Conservation (phyloP, 2,113 vertebrate genomes). For the Ptyas mucosa region DNA sequence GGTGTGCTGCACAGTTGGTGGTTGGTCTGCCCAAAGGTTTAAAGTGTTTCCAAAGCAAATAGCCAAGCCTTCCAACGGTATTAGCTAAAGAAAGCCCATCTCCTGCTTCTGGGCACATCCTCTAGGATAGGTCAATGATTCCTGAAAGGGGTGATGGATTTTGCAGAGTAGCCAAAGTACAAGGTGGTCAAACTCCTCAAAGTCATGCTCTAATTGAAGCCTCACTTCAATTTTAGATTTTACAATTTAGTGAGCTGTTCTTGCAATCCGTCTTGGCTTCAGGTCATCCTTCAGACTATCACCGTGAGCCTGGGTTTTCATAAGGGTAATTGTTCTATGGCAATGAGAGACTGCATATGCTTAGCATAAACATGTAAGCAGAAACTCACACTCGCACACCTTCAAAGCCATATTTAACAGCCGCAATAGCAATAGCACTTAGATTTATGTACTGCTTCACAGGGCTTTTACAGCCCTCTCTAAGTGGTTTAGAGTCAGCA, state of each 20-base stretch:
- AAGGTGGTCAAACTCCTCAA: not conserved
- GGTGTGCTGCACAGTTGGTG: not conserved
- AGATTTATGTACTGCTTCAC: too few relatives aligned
- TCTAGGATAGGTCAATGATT: not conserved
- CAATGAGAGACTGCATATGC: not conserved
- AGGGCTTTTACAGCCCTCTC: too few relatives aligned
- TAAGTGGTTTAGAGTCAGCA: too few relatives aligned
- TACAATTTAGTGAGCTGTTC: not conserved
- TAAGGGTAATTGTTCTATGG: not conserved
- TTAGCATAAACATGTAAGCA: not conserved
- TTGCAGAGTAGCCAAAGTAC: not conserved
- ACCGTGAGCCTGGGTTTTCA: not conserved
- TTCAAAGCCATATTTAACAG: not conserved
- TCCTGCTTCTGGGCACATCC: not conserved
- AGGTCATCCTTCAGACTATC: not conserved
- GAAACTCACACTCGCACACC: not conserved
- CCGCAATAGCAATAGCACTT: not conserved
- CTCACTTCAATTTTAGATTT: not conserved
- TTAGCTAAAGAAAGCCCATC: not conserved
- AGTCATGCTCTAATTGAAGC: not conserved
- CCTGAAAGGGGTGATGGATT: not conserved
- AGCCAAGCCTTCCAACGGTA: not conserved
- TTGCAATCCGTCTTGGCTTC: too few relatives aligned
- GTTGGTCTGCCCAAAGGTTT: not conserved
- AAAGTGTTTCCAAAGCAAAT: constrained; percentile 15